A percentile compares a stretch with the other conserved stretches of the same genome.
Conservation (phyloP, 2,113 vertebrate genomes). For the Actenoides hombroni region DNA sequence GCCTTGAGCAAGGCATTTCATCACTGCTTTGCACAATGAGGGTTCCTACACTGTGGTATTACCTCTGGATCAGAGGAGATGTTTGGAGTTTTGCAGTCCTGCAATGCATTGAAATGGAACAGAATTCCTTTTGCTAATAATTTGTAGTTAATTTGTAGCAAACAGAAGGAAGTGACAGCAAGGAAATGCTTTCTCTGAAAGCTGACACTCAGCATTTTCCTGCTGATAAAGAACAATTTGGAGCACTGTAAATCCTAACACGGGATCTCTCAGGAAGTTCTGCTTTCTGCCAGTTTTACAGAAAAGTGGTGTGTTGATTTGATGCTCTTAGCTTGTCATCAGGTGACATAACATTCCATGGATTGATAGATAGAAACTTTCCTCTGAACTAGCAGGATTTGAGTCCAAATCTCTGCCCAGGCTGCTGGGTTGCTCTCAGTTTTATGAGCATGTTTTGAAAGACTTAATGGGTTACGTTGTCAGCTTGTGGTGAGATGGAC, state of each 20-base stretch:
- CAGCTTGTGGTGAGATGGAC: background rate
- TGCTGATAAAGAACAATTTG: background rate
- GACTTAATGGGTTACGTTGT: background rate
- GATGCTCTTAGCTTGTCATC: background rate
- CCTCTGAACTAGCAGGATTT: background rate
- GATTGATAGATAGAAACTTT: background rate
- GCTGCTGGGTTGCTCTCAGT: background rate
- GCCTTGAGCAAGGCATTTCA: background rate
- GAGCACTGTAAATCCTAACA: background rate
- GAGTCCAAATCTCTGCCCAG: background rate
- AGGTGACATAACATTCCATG: background rate
- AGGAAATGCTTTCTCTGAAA: conserved; percentile 1
- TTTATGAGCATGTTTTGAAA: background rate
- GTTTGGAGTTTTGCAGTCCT: background rate
- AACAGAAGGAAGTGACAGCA: background rate
- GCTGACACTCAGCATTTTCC: background rate
- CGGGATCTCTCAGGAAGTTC: background rate
- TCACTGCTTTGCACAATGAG: background rate
- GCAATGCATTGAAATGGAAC: background rate
- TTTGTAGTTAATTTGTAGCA: background rate
- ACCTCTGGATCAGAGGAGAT: background rate
- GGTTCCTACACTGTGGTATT: accelerated
- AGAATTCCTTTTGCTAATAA: background rate
- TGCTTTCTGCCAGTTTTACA: background rate
- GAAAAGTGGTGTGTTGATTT: background rate